Evolutionary conservation across 2,797 vertebrate genomes (phyloP).

Genomic region (Pseudochirops corinnae): DNA sequence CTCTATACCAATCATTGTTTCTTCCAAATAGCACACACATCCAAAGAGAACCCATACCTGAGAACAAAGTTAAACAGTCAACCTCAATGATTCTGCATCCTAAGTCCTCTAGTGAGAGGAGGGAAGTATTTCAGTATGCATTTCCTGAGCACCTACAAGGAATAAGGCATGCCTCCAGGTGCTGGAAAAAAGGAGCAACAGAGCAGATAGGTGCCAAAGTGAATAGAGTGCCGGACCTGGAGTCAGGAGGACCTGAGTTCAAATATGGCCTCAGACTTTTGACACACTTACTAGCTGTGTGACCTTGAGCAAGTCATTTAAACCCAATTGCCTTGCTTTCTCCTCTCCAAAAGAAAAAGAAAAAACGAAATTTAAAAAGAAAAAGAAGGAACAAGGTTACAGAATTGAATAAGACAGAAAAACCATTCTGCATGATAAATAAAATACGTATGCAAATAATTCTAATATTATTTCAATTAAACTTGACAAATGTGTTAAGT

Average conservation of each 20-base stretch:
- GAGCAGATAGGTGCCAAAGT: no score
- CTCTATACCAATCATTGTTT: neutral
- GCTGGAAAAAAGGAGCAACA: neutral
- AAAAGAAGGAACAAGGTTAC: neutral
- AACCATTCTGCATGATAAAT: neutral
- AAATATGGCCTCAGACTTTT: no score
- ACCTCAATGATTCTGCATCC: neutral
- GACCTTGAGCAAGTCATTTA: no score
- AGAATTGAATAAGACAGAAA: neutral
- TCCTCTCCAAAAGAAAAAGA: no score
- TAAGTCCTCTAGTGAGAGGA: neutral
- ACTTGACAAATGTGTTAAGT: neutral
- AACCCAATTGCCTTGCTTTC: no score
- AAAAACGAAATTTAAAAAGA: no score
- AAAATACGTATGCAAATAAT: neutral
- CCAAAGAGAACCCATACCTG: neutral
- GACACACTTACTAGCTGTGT: no score
- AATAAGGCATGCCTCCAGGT: neutral
- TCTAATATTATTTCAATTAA: neutral
- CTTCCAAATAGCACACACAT: neutral
- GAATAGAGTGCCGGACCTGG: no score
- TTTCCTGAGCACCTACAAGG: neutral
- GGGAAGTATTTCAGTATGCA: neutral
- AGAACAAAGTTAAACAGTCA: neutral
- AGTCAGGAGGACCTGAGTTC: no score